These are phyloP conservation scores for Rhynchonema sp. DNA, from an alignment of 2,888 invertebrate genomes.

Conservation along the genomic window DNA sequence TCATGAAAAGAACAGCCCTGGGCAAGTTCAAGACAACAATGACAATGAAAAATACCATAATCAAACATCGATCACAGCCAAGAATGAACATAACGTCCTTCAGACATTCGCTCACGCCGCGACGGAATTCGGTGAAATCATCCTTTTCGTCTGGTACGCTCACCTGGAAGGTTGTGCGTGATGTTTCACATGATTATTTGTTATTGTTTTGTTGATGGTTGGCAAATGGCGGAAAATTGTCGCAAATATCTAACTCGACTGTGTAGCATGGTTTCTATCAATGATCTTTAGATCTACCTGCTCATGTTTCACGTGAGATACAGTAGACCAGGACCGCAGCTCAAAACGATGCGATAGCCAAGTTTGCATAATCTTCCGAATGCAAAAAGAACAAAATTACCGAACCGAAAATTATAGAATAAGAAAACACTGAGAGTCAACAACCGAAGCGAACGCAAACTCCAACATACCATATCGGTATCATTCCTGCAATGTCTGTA, in stretches of 20 bases:
- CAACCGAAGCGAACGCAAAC: neutral
- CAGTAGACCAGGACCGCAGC: too few species aligned
- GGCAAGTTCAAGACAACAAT: neutral
- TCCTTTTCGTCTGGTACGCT: conserved; percentile 62
- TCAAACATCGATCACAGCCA: conserved; percentile 71
- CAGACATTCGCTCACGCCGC: conserved; percentile 64
- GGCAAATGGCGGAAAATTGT: neutral
- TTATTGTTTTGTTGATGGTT: neutral
- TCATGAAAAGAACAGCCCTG: too few species aligned
- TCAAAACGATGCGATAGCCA: too few species aligned
- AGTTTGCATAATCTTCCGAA: too few species aligned
- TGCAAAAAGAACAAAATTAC: neutral
- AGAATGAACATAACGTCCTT: conserved; percentile 92
- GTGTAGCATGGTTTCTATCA: neutral
- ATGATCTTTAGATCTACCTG: too few species aligned
- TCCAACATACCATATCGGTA: conserved; percentile 53
- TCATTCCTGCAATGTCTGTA: conserved; percentile 89
- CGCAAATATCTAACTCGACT: neutral
- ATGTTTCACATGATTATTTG: neutral
- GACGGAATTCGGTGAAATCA: conserved; percentile 59
- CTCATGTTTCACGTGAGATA: too few species aligned
- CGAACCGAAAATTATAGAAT: too few species aligned
- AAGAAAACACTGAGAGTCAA: neutral
- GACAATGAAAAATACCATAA: conserved; percentile 48
- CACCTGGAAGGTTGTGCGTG: conserved; percentile 33